These are phyloP conservation scores for Sceloporus undulatus DNA, from an alignment of 2,113 vertebrate species.

Conservation along the genomic window DNA sequence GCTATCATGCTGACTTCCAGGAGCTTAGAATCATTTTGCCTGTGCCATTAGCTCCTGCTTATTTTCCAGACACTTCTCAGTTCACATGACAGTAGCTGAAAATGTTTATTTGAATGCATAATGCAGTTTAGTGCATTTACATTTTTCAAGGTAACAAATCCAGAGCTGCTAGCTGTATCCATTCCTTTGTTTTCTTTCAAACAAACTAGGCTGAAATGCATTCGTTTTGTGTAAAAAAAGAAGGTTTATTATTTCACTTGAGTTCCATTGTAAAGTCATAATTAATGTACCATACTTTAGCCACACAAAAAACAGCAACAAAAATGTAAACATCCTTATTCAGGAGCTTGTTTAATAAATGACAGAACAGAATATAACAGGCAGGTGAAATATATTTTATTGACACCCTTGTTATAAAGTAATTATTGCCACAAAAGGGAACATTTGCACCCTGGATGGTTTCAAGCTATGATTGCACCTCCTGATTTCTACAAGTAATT, in stretches of 20 bases:
- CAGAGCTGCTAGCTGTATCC: not conserved
- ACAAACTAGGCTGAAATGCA: slow-evolving; percentile 7
- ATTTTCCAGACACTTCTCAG: slow-evolving; percentile 31
- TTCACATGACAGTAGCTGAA: slow-evolving; percentile 34
- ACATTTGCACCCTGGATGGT: not conserved
- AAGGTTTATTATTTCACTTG: slow-evolving; percentile 19
- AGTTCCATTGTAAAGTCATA: not conserved
- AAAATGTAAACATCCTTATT: not conserved
- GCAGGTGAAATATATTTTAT: slow-evolving; percentile 30
- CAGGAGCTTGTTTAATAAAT: slow-evolving; percentile 20
- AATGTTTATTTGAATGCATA: slow-evolving; percentile 41
- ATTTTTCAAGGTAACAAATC: slow-evolving; percentile 49
- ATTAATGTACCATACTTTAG: slow-evolving; percentile 29
- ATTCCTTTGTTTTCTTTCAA: not conserved
- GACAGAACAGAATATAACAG: slow-evolving; percentile 8
- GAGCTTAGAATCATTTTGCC: slow-evolving; percentile 43
- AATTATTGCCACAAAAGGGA: slow-evolving; percentile 39
- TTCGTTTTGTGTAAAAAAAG: slow-evolving; percentile 32
- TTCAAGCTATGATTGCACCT: slow-evolving; percentile 20
- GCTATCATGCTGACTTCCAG: slow-evolving; percentile 15
- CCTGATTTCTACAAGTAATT: not conserved
- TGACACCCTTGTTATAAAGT: not conserved
- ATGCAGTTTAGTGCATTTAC: slow-evolving; percentile 1
- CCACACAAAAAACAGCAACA: not conserved
- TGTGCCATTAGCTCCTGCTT: slow-evolving; percentile 40